These are phyloP conservation scores for Belonocnema kinseyi DNA, from an alignment of 1,140 invertebrate species.

Conservation along the genomic window DNA sequence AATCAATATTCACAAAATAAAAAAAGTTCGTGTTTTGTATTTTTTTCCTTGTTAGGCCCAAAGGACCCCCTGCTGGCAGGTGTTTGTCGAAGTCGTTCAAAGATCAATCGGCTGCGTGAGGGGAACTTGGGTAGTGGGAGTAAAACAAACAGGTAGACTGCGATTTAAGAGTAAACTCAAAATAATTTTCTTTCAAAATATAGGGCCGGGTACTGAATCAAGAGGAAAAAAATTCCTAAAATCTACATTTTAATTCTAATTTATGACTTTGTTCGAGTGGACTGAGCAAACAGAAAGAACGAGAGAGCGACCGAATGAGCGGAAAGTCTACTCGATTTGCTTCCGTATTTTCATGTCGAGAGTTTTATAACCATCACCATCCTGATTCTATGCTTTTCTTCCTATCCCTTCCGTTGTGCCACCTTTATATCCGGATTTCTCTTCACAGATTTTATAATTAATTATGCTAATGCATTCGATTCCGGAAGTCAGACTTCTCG, in stretches of 20 bases:
- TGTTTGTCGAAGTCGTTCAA: too few relatives aligned
- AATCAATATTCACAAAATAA: too few relatives aligned
- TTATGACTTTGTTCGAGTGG: constrained; percentile 53
- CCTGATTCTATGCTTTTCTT: constrained; percentile 52
- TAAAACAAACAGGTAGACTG: too few relatives aligned
- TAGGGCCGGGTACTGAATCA: constrained; percentile 15
- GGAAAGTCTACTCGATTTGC: constrained; percentile 57
- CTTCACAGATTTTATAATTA: constrained; percentile 50
- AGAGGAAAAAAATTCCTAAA: constrained; percentile 62
- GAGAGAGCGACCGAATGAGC: constrained; percentile 51
- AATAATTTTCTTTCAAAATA: constrained; percentile 17
- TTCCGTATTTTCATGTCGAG: constrained; percentile 45
- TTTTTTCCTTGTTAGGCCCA: too few relatives aligned
- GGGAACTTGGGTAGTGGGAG: too few relatives aligned
- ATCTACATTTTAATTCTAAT: constrained; percentile 67
- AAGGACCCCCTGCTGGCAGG: too few relatives aligned
- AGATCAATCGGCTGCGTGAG: too few relatives aligned
- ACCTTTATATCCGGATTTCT: constrained; percentile 32
- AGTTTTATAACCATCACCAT: constrained; percentile 38
- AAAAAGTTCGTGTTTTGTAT: too few relatives aligned
- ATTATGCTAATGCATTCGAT: constrained; percentile 56
- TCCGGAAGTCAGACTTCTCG: constrained; percentile 33
- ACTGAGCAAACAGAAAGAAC: constrained; percentile 59
- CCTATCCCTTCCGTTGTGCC: constrained; percentile 36
- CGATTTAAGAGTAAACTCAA: background rate